Conservation (phyloP, 2,888 invertebrate genomes). For the Amphipoea oculea region DNA sequence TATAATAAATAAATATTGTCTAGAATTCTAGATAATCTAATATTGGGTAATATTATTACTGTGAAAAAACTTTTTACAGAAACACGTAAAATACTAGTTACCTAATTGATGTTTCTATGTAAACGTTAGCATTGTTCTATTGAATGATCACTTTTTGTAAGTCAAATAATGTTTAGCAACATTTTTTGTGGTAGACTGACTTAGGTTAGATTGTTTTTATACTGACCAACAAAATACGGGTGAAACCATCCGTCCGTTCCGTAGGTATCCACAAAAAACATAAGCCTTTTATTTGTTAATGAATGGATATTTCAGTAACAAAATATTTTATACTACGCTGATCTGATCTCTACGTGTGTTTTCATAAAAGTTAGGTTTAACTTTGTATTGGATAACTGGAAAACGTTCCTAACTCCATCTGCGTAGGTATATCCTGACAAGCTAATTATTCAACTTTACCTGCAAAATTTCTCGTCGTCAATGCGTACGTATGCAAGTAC, state of each 20-base stretch:
- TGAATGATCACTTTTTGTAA: constrained; percentile 45
- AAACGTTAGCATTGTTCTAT: constrained; percentile 36
- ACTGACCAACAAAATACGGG: constrained; percentile 39
- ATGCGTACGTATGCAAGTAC: constrained; percentile 1
- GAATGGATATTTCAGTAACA: constrained; percentile 1
- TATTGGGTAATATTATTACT: neutral
- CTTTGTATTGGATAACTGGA: constrained; percentile 20
- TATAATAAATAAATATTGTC: neutral
- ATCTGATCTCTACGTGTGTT: neutral
- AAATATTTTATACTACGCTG: neutral
- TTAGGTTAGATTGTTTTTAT: constrained; percentile 52
- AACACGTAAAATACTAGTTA: neutral
- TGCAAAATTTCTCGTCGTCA: constrained; percentile 33
- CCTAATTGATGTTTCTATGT: constrained; percentile 30
- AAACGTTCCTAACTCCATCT: constrained; percentile 22
- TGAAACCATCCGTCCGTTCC: constrained; percentile 27
- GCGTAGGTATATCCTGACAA: constrained; percentile 12
- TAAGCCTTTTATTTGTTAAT: constrained; percentile 38
- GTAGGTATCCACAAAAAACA: constrained; percentile 41
- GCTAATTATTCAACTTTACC: constrained; percentile 61
- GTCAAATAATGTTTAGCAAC: constrained; percentile 49
- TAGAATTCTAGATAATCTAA: neutral
- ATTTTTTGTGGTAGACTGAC: constrained; percentile 47
- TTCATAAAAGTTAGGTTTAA: neutral
- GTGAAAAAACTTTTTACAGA: neutral